These are phyloP conservation scores for Bradypodion ventrale DNA, from an alignment of 2,797 vertebrate genomes.

Conservation along the genomic window DNA sequence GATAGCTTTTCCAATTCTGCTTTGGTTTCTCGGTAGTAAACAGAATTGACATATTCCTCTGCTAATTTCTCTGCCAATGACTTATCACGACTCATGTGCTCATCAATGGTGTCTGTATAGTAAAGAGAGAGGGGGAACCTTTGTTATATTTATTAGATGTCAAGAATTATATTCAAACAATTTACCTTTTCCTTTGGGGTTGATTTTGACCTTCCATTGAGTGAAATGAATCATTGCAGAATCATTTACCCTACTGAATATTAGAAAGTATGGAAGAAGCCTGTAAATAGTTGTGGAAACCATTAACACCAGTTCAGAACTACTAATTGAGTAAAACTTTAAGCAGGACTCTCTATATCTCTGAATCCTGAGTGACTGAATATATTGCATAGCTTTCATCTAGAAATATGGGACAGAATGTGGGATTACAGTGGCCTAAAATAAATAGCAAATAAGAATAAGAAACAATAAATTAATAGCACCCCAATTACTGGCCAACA, in stretches of 20 bases:
- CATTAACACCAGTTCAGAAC: not conserved
- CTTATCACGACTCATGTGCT: slow-evolving; percentile 42
- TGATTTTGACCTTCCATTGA: not conserved
- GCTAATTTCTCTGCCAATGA: slow-evolving; percentile 81
- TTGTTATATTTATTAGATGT: not conserved
- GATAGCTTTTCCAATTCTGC: slow-evolving; percentile 77
- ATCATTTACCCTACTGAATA: not conserved
- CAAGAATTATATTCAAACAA: not conserved
- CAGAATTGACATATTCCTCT: slow-evolving; percentile 80
- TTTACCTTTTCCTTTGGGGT: not conserved
- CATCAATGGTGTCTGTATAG: slow-evolving; percentile 51
- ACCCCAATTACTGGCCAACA: not conserved
- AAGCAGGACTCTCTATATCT: not conserved
- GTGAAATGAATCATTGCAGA: not conserved
- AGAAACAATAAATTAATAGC: not conserved
- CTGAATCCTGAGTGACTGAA: not conserved
- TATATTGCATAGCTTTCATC: not conserved
- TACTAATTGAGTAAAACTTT: not conserved
- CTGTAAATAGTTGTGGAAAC: not conserved
- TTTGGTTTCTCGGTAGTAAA: slow-evolving; percentile 76
- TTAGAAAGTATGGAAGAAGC: not conserved
- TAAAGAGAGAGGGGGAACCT: slow-evolving; percentile 27
- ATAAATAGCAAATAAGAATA: not conserved
- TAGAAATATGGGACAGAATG: not conserved
- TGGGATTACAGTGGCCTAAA: not conserved